Conservation (phyloP, 2,888 invertebrate species). For the Eristalinus aeneus region DNA sequence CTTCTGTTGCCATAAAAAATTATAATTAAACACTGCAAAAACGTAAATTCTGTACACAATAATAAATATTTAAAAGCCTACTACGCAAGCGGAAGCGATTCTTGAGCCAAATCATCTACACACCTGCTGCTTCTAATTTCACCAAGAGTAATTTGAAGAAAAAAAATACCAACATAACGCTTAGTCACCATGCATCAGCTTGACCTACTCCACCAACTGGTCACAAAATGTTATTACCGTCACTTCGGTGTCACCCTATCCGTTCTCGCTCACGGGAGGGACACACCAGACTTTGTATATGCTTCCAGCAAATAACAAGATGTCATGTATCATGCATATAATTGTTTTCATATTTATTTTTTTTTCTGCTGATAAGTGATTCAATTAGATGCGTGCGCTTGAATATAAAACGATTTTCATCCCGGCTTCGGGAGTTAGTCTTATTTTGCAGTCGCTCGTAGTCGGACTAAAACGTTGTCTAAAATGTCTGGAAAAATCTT, state of each 20-base stretch:
- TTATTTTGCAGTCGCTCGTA: slow-evolving; percentile 54
- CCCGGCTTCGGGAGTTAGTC: slow-evolving; percentile 46
- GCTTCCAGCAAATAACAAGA: slow-evolving; percentile 30
- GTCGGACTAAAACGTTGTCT: slow-evolving; percentile 39
- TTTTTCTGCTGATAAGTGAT: slow-evolving; percentile 62
- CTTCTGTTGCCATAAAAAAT: too few relatives aligned
- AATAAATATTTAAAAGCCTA: not conserved
- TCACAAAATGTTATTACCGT: not conserved
- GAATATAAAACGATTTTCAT: slow-evolving; percentile 66
- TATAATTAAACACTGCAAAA: too few relatives aligned
- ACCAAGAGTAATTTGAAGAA: not conserved
- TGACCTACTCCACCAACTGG: not conserved
- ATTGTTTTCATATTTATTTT: slow-evolving; percentile 42
- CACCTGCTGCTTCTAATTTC: not conserved
- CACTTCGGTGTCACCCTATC: slow-evolving; percentile 36
- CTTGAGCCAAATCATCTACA: not conserved
- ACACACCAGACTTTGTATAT: slow-evolving; percentile 5
- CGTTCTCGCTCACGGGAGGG: slow-evolving; percentile 1
- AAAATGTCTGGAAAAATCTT: slow-evolving; percentile 65
- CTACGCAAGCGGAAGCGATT: not conserved
- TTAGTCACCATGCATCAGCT: not conserved
- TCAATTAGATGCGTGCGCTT: slow-evolving; percentile 43
- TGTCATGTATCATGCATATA: slow-evolving; percentile 46
- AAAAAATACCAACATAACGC: not conserved
- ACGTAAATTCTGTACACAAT: not conserved